These are phyloP conservation scores for Heteromormyrus szaboi DNA, from an alignment of 2,797 vertebrate species.

Conservation along the genomic window DNA sequence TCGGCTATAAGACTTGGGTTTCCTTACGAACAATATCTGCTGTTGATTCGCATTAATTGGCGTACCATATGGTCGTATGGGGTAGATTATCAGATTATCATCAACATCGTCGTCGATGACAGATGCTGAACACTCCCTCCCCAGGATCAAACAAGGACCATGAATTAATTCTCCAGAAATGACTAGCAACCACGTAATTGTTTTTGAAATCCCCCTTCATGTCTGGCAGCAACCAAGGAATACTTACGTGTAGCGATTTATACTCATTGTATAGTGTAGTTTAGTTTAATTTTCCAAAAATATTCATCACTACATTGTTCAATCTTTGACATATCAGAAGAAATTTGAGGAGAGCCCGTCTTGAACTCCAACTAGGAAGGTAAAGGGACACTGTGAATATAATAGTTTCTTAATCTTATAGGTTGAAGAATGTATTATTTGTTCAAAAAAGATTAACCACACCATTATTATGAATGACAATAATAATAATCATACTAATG, in stretches of 20 bases:
- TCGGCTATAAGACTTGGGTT: neutral
- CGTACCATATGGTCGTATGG: neutral
- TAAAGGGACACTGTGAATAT: neutral
- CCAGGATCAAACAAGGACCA: neutral
- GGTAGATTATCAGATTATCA: slow-evolving; percentile 7
- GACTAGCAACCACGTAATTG: neutral
- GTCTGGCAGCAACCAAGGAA: neutral
- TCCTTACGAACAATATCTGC: neutral
- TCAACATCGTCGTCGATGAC: neutral
- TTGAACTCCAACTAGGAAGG: neutral
- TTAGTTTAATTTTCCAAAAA: neutral
- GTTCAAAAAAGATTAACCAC: neutral
- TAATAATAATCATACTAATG: neutral
- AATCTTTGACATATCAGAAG: neutral
- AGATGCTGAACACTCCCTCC: neutral
- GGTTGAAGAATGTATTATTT: neutral
- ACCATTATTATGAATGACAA: neutral
- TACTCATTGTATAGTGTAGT: neutral
- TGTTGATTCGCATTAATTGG: neutral
- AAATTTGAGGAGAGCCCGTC: neutral
- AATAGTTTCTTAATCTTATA: neutral
- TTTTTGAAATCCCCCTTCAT: neutral
- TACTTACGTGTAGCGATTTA: neutral
- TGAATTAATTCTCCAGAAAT: slow-evolving; percentile 6
- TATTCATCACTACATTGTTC: neutral